phyloP scores from a whole-genome alignment of 2,113 vertebrate genomes.

The Muntiacus muntjak region DNA sequence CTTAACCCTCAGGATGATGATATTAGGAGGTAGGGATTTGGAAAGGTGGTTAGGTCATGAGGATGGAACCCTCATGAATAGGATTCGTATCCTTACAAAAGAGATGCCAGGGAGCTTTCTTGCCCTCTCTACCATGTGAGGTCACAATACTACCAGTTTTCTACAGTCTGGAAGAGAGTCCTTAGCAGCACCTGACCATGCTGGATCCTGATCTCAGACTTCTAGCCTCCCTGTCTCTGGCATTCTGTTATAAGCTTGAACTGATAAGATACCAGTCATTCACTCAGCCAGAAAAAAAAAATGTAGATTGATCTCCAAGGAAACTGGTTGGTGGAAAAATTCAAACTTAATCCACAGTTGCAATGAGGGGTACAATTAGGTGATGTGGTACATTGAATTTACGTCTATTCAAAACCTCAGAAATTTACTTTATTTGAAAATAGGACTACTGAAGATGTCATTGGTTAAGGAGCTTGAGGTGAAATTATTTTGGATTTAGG shows the following conservation, averaged over 20 bases:
- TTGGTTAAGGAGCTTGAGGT: background rate
- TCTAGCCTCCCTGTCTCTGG: background rate
- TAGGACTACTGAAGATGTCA: background rate
- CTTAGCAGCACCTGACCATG: background rate
- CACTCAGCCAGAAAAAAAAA: background rate
- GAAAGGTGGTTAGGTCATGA: background rate
- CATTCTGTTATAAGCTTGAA: background rate
- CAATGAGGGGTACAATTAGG: background rate
- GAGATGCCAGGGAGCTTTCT: background rate
- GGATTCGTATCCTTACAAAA: background rate
- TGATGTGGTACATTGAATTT: background rate
- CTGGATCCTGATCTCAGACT: background rate
- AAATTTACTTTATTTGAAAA: background rate
- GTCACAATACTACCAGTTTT: background rate
- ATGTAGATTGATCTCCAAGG: background rate
- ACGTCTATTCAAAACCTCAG: background rate
- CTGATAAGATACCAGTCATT: background rate
- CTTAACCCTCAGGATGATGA: background rate
- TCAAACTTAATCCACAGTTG: background rate
- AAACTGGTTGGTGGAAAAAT: background rate
- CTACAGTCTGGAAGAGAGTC: background rate
- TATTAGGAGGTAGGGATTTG: background rate
- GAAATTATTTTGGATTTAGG: background rate
- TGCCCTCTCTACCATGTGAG: background rate
- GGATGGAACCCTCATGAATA: background rate